Evolutionary conservation across 35 echinoderm and acorn worm genomes (phyloP), one percentile per base, ranked within the genome.

Genomic region (Ophioderma brevispina): DNA sequence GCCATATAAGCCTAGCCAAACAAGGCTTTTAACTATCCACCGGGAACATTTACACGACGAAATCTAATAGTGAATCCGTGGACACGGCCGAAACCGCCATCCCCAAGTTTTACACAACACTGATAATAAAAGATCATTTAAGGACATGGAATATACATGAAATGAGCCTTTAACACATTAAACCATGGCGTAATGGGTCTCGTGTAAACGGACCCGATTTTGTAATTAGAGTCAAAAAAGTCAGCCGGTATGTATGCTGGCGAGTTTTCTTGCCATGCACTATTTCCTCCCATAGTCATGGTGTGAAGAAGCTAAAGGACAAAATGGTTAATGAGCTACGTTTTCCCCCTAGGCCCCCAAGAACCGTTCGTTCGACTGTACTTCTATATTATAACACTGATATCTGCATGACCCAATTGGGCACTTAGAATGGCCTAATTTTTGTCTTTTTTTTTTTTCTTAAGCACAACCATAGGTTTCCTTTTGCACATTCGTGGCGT

Each of bases 311-410:
- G 15, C 23, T 13, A 70, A 70, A 8, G 10, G 28, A 15, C 59
- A 70, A 70, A 70, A 25, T 70, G 59, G 59, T 70, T 70, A 70
- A 70, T 70, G 59, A 70, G 59, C n/a, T 70, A 70, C 59, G n/a
- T 70, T 70, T 25, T 25, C 17, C 59, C 59, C 59, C 59, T 25
- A 4, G 10, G 28, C n/a, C 59, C 28, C 17, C 10, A 70, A 6
- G n/a, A 70, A 70, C 17, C 59, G 28, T 70, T 70, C 15, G n/a
- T 70, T 70, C n/a, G 6, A 30, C 23, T 25, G 5, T 30, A 4
- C n/a, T 6, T 25, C 2, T 2, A 13, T 8, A 4, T 70, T 30
- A 70, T 70, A 70, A 25, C 17, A 70, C 3, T 70, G 59, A 70
- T 70, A 70, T 70, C 59, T 8, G 10, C n/a, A 15, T 70, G 59